These are phyloP conservation scores for Eilema caniola DNA, from an alignment of 2,888 invertebrate genomes.

Conservation along the genomic window DNA sequence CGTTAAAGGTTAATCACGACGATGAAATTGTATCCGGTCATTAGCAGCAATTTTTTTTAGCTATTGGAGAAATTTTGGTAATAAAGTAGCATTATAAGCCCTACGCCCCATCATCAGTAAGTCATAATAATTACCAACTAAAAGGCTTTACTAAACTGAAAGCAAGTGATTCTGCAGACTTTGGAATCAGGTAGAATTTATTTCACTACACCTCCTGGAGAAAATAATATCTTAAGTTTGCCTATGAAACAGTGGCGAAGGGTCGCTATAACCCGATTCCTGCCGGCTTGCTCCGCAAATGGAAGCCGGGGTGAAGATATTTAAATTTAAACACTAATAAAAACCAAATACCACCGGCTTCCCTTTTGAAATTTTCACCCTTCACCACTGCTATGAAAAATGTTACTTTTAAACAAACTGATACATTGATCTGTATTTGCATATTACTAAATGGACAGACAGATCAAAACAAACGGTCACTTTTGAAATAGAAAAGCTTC, in stretches of 20 bases:
- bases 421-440: neutral
- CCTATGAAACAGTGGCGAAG: too few relatives aligned
- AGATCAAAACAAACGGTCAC: neutral
- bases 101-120: neutral
- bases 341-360: too few relatives aligned
- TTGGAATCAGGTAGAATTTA: neutral
- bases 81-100: neutral
- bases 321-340: too few relatives aligned
- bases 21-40: slow-evolving; percentile 2
- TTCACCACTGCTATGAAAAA: neutral
- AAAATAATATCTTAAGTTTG: too few relatives aligned
- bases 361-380: too few relatives aligned
- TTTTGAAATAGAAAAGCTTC: neutral
- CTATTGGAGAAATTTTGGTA: neutral
- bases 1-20: neutral
- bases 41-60: neutral
- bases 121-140: neutral
- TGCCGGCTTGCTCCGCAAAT: too few relatives aligned
- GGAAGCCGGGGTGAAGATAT: too few relatives aligned
- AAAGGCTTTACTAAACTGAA: neutral
- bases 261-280: too few relatives aligned
- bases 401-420: neutral
- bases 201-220: neutral
- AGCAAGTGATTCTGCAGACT: neutral
- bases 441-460: neutral